Evolutionary conservation across 2,888 invertebrate genomes (phyloP), one percentile per base, ranked within the genome.

Genomic region (Brenthis daphne): DNA sequence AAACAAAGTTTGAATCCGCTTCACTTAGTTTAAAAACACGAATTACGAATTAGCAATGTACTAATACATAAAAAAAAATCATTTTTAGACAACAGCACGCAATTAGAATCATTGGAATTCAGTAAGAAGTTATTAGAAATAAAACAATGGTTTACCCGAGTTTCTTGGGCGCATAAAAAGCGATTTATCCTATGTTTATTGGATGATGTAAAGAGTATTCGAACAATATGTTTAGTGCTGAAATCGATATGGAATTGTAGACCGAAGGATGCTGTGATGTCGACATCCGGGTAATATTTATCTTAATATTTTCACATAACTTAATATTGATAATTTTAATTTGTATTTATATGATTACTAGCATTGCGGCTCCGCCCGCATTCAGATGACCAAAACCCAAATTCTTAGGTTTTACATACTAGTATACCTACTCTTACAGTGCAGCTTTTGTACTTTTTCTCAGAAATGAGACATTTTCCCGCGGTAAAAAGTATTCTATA

Each of bases 171-270:
- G 0, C 90, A 89, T 72, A 92, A 92, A 75, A 88, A 88, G 68
- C 77, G 79, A 6, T 90, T 84, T 70, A 43, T 89, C 1, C 60
- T 89, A 3, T 81, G 83, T 2, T 75, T 92, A 16, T 64, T 92
- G 47, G 79, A 84, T 24, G 86, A 88, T 16, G 78, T 90, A 0
- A 76, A 77, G 1, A 88, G 87, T 64, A 84, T 83, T 0, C 89
- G 88, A 87, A 74, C 89, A 0, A 73, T 92, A 0, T 89, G 90
- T 0, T 72, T 88, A n/a, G 74, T 92, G 0, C 78, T 92, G n/a
- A 91, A 90, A 67, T 86, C 87, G 1, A 82, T 90, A 64, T 92
- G 92, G 92, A 90, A 86, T 69, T 88, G 88, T 70, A 82, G 86
- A 0, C 85, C 86, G 1, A 92, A 91, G 71, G 92, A 92, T 74